Evolutionary conservation across 2,888 invertebrate species (phyloP), one percentile per base, ranked within the genome.

Genomic region (Isoperla grammatica): DNA sequence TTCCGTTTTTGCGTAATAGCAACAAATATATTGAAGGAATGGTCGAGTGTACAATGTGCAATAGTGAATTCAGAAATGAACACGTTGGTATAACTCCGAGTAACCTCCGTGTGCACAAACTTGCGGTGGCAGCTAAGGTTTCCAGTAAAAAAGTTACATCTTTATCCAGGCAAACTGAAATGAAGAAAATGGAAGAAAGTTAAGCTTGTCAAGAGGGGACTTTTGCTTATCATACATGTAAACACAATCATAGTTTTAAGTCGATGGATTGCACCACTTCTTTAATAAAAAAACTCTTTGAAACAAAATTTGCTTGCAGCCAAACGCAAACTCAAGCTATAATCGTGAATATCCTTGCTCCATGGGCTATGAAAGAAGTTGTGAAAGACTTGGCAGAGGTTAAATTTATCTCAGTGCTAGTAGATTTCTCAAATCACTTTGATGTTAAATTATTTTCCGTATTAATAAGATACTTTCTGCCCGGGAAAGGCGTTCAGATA

Each of bases 201-300:
- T 45, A 13, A 45, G 45, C 45, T 15, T n/a, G 13, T 19, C 19
- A 15, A 13, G 54, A 35, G 29, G 54, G 19, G n/a, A 54, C 54
- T n/a, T 54, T 54, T 37, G 54, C 54, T 11, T 54, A 54, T 17
- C 54, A 54, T 15, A 54, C 54, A 9, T 12, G 29, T 29, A 37
- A n/a, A 13, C 54, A 54, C 19, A 54, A 54, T 37, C 54, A 54
- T 19, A 54, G 54, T 54, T 54, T 54, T 37, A 12, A 29, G 29
- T 54, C 54, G 4, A 54, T 54, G 54, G 54, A 54, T 37, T 54
- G 29, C 13, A 37, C 54, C 8, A 23, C 29, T 54, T 17, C 35
- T 17, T 23, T 37, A 15, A 37, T 54, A 15, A n/a, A n/a, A 29
- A 54, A 37, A 15, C 37, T 54, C 5, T 37, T 17, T 15, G 37